Evolutionary conservation across 2,797 vertebrate genomes (phyloP), one percentile per base, ranked within the genome.

Genomic region (Tragelaphus oryx): DNA sequence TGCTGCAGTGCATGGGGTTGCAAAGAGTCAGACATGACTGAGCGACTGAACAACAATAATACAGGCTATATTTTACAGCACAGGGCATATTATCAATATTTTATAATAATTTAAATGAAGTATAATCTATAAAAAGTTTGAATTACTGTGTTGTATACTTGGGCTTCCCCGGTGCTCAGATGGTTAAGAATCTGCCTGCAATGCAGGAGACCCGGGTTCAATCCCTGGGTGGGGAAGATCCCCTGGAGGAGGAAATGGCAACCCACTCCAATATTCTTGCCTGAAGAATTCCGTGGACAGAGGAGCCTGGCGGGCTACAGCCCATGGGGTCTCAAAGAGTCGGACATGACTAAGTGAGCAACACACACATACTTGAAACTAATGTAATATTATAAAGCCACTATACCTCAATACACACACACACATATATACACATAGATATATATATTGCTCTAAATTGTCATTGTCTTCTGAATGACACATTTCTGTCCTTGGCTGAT

Each of bases 401-500:
- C 62, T 68, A 24, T 71, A 71, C 33, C 65, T 24, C 33, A 71
- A 0, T 6, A 71, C 10, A 71, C 33, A 71, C 33, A 68, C 33
- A 68, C 62, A 62, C 1, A 60, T 0, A 60, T 0, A 59, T 0
- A 57, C 2, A 55, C 22, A 28, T 0, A 59, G 0, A 62, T 0
- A 37, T 12, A 37, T 41, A 41, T 41, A 24, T 71, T 41, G 68
- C 68, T 24, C 11, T 71, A 71, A 71, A 71, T 24, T 41, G 37
- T 71, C 33, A 71, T 24, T 11, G 0, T 71, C 33, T 41, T 41
- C 68, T 71, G 20, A 41, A 22, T 71, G 62, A 68, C 33, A 37
- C 8, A 62, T 62, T 3, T 3, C 37, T 71, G 68, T 41, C 68
- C 68, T 71, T 71, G 37, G 68, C 20, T 41, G 65, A 24, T 71